A percentile compares a stretch with the other conserved stretches of the same genome.
Conservation (phyloP, 2,888 invertebrate species). For the Drosophila kuntzei region DNA sequence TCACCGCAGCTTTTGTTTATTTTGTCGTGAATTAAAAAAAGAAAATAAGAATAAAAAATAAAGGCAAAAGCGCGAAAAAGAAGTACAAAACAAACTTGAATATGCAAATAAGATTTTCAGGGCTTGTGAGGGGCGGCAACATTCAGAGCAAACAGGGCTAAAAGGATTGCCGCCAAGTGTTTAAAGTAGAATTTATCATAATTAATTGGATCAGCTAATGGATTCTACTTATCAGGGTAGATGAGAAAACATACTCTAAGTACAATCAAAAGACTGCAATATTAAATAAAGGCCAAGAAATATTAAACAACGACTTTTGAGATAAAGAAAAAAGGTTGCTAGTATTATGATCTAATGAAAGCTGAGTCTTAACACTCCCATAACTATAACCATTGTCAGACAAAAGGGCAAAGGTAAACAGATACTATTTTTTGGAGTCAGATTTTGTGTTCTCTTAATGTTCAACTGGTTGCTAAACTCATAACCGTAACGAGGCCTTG, state of each 20-base stretch:
- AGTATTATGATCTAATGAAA: neutral
- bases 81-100: slow-evolving; percentile 49
- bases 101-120: slow-evolving; percentile 47
- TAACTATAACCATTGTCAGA: slow-evolving; percentile 24
- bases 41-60: slow-evolving; percentile 2
- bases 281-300: slow-evolving; percentile 9
- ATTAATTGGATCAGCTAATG: slow-evolving; percentile 41
- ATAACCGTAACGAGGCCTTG: slow-evolving; percentile 27
- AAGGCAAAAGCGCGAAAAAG: slow-evolving; percentile 6
- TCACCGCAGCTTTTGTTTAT: slow-evolving; percentile 28
- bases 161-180: slow-evolving; percentile 50
- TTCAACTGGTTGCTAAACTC: slow-evolving; percentile 26
- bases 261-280: slow-evolving; percentile 9
- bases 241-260: neutral
- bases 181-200: slow-evolving; percentile 40
- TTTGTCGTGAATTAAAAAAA: slow-evolving; percentile 21
- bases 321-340: slow-evolving; percentile 2
- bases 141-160: slow-evolving; percentile 40
- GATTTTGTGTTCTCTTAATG: slow-evolving; percentile 4
- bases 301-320: slow-evolving; percentile 2
- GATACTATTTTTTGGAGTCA: slow-evolving; percentile 10
- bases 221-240: slow-evolving; percentile 22
- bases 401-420: slow-evolving; percentile 18
- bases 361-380: slow-evolving; percentile 8
- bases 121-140: slow-evolving; percentile 4